Conservation (phyloP, 2,888 invertebrate species). For the Xylota segnis region DNA sequence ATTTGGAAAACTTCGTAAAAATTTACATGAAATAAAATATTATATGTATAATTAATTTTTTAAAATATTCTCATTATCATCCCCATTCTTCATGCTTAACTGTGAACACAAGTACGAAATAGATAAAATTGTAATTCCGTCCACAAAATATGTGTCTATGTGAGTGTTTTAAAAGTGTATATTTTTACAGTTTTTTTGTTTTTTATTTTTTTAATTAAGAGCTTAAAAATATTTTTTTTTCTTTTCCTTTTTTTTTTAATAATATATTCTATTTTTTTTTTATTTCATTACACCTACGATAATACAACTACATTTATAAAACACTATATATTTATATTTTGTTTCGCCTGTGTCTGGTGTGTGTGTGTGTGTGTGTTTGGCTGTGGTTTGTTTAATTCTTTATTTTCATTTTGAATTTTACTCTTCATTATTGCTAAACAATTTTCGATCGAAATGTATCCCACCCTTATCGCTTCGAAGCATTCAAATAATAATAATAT, state of each 20-base stretch:
- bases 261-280: conserved; percentile 70
- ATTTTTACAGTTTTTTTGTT: conserved; percentile 75
- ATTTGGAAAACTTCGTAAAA: conserved; percentile 81
- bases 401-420: conserved; percentile 34
- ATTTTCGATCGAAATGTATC: conserved; percentile 58
- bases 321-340: conserved; percentile 74
- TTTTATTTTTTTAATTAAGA: conserved; percentile 66
- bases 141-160: conserved; percentile 71
- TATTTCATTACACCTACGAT: conserved; percentile 75
- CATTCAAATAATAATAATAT: conserved; percentile 53
- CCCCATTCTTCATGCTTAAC: conserved; percentile 51
- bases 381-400: conserved; percentile 16
- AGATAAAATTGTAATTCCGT: conserved; percentile 68
- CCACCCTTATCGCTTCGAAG: conserved; percentile 51
- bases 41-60: conserved; percentile 70
- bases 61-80: conserved; percentile 60
- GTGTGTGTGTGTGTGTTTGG: conserved; percentile 40
- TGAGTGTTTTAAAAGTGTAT: conserved; percentile 79
- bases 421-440: conserved; percentile 68
- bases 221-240: conserved; percentile 69
- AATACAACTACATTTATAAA: conserved; percentile 78
- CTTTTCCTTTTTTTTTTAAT: conserved; percentile 57
- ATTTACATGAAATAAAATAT: conserved; percentile 77
- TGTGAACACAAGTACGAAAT: conserved; percentile 74
- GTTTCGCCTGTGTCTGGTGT: conserved; percentile 51